Evolutionary conservation across 2,797 vertebrate species (phyloP), one percentile per base, ranked within the genome.

Genomic region (Leontopithecus rosalia): DNA sequence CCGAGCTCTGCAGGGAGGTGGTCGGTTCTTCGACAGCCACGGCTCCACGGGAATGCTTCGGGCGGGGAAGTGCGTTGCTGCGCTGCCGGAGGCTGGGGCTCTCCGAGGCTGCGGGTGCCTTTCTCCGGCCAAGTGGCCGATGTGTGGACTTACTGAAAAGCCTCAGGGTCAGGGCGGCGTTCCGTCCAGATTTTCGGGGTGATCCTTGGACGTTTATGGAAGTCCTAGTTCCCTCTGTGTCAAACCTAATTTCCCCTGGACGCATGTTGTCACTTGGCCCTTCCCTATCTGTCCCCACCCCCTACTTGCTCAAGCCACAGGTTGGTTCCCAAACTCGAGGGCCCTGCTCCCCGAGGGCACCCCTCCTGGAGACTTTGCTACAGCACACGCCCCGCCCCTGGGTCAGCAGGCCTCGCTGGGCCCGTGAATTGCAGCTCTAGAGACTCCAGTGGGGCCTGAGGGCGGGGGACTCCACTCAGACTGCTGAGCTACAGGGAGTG

Each of bases 201-300:
- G 36, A 19, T 24, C 36, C 43, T 70, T 9, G 36, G n/a, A 36
- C 0, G 0, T 36, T 72, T 41, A 30, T 28, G 58, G 55, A 48
- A 12, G 13, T 14, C 12, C 7, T 9, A 28, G 48, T 15, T 11
- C 5, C 67, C 36, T 30, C 1, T 3, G 30, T 1, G 20, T 36
- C 17, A 5, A 7, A 10, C 19, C 82, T 33, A 11, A 0, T 52
- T 28, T 50, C 14, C 41, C 55, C 6, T 4, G 39, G 43, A 30
- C 4, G 10, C 22, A 0, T 20, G 22, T 7, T 13, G 2, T 17
- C 24, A 1, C 8, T 2, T 0, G 0, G 46, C 6, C 4, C 7
- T 41, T 43, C 61, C 52, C 7, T 28, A 5, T 20, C 67, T 70
- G 67, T 36, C 67, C n/a, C 28, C 13, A 30, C 1, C 24, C 6